These are phyloP conservation scores for Mercenaria mercenaria DNA, from an alignment of 1,140 invertebrate species.

Conservation along the genomic window DNA sequence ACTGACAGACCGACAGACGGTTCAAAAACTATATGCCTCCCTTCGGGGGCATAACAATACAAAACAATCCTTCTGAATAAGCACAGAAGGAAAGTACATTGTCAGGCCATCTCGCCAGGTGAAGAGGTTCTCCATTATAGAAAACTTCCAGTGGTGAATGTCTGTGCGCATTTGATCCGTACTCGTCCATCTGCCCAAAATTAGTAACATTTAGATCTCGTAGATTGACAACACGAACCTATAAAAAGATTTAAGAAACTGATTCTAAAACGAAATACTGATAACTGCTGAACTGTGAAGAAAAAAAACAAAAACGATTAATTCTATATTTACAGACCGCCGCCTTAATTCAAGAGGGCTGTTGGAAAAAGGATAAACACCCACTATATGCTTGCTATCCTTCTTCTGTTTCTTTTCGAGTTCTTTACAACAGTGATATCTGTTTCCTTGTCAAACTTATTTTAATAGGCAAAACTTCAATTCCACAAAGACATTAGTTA, in stretches of 20 bases:
- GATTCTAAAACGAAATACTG: too few relatives aligned
- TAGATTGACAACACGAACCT: conserved; percentile 53
- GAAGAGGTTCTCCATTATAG: conserved; percentile 65
- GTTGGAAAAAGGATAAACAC: neutral
- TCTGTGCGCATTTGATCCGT: conserved; percentile 24
- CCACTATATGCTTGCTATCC: too few relatives aligned
- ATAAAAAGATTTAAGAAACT: neutral
- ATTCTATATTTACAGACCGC: neutral
- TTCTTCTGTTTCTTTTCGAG: neutral
- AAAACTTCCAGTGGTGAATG: conserved; percentile 67
- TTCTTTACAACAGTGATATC: neutral
- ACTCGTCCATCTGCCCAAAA: conserved; percentile 48
- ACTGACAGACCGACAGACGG: too few relatives aligned
- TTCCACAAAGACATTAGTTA: too few relatives aligned
- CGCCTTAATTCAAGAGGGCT: neutral
- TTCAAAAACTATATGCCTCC: too few relatives aligned
- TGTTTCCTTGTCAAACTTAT: too few relatives aligned
- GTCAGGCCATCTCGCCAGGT: conserved; percentile 68
- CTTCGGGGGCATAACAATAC: too few relatives aligned
- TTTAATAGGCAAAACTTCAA: too few relatives aligned
- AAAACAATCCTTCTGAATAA: neutral
- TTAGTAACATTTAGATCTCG: conserved; percentile 61
- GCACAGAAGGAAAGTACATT: too few relatives aligned
- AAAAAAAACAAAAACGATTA: neutral
- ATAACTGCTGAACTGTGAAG: neutral